Evolutionary conservation across 2,797 vertebrate genomes (phyloP), one percentile per base, ranked within the genome.

Genomic region (Artibeus lituratus): DNA sequence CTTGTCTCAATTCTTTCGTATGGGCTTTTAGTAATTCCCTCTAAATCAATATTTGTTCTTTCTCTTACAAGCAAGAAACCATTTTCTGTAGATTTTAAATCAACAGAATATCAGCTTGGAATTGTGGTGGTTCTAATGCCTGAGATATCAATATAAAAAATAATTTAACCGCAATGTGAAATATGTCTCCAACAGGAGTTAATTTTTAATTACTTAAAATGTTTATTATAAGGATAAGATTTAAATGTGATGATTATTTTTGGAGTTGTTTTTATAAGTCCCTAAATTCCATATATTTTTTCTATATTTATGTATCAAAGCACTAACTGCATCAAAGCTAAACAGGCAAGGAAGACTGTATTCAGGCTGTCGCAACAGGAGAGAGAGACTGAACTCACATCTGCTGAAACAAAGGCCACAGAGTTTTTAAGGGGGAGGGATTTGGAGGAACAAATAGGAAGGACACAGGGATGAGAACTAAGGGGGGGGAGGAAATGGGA

Each of bases 21-120:
- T 51, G 73, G 74, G 86, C 89, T 96, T 96, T 97, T 86, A 87
- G 86, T 93, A 84, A 92, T 95, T 96, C 89, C 94, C 35, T 94
- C 39, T 57, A 93, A 97, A 97, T 97, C 96, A 96, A 93, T 97
- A 96, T 94, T 94, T 95, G 57, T 80, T 77, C 51, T 91, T 97
- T 95, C 42, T 70, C 51, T 90, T 96, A 59, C 24, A 87, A 94
- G 78, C 76, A 70, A 82, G 57, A 95, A 93, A 76, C 21, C 67
- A 73, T 84, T 96, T 81, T 55, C 18, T 49, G 11, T 90, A 67
- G 80, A 69, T 90, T 94, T 62, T 88, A 94, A 96, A 83, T 95
- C 57, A 81, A 92, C 76, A 70, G 22, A 87, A 49, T 89, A 18
- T 87, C 89, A 92, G 26, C 87, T 95, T 55, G 62, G 69, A 91